These are phyloP conservation scores for Danaus chrysippus DNA, from an alignment of 2,888 invertebrate species.

Conservation along the genomic window DNA sequence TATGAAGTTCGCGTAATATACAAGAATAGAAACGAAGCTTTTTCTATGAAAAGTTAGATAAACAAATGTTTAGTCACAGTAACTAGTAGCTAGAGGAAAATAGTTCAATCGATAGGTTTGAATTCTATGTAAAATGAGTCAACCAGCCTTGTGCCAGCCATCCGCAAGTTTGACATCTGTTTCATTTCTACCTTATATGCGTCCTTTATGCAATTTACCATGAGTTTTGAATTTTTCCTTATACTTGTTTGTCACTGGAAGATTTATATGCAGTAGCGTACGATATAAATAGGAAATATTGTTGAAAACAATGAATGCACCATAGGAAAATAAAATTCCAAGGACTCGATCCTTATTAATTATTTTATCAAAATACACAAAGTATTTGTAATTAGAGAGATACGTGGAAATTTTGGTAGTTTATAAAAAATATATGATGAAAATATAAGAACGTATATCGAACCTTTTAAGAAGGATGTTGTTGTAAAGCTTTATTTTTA, in stretches of 20 bases:
- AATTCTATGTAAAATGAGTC: slow-evolving; percentile 35
- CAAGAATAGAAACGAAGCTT: slow-evolving; percentile 5
- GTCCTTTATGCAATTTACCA: slow-evolving; percentile 1
- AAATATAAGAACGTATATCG: no score
- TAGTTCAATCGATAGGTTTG: slow-evolving; percentile 46
- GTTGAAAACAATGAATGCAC: neutral
- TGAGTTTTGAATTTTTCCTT: slow-evolving; percentile 7
- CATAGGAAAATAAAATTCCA: neutral
- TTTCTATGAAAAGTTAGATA: slow-evolving; percentile 14
- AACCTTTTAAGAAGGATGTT: no score
- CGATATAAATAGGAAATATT: neutral
- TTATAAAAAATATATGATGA: no score
- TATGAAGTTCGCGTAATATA: neutral
- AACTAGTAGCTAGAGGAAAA: slow-evolving; percentile 30
- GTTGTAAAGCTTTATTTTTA: no score
- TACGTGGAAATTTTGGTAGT: no score
- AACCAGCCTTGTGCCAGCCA: slow-evolving; percentile 22
- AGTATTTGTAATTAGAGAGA: no score
- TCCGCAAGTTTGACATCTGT: slow-evolving; percentile 24
- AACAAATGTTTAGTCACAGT: slow-evolving; percentile 28
- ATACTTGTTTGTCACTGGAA: slow-evolving; percentile 8
- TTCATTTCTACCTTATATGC: slow-evolving; percentile 15
- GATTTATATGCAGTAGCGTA: slow-evolving; percentile 8
- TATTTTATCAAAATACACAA: no score
- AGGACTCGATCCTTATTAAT: neutral